A percentile compares a stretch with the other conserved stretches of the same genome.
Conservation (phyloP, 2,797 vertebrate species). For the Rhinatrema bivittatum region DNA sequence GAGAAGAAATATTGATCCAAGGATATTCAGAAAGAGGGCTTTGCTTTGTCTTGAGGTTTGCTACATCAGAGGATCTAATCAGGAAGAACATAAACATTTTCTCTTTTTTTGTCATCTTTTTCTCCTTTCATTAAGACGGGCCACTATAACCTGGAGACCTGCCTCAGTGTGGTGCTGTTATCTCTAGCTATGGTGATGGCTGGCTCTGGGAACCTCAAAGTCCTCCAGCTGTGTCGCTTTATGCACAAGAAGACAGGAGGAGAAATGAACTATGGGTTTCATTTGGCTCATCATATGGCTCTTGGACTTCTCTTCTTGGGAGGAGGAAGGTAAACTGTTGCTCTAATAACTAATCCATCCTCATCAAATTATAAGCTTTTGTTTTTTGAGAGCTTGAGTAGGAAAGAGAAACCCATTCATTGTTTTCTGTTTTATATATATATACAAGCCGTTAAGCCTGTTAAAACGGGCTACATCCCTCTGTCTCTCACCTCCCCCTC, state of each 20-base stretch:
- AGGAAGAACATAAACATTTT: too few species aligned
- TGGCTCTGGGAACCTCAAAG: slow-evolving; percentile 86
- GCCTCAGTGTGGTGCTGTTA: slow-evolving; percentile 86
- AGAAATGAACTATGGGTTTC: slow-evolving; percentile 97
- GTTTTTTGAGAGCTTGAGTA: background rate
- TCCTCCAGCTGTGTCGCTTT: slow-evolving; percentile 90
- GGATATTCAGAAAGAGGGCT: too few species aligned
- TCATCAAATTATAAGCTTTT: background rate
- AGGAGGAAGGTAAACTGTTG: slow-evolving; percentile 78
- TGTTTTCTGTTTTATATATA: too few species aligned
- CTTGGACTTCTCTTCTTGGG: slow-evolving; percentile 91
- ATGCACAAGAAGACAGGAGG: slow-evolving; percentile 89
- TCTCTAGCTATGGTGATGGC: slow-evolving; percentile 94
- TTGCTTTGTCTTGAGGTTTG: too few species aligned
- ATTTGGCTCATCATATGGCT: slow-evolving; percentile 96
- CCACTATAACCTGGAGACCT: slow-evolving; percentile 88
- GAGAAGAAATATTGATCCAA: too few species aligned
- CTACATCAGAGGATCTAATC: too few species aligned
- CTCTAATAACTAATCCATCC: background rate
- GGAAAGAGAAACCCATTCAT: background rate
- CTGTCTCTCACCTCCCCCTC: too few species aligned
- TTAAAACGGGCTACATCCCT: too few species aligned
- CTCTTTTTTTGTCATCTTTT: background rate
- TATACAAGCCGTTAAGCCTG: too few species aligned
- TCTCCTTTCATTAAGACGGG: slow-evolving; percentile 73